Percentiles rank a stretch among this genome's conserved stretches.
phyloP scores from a whole-genome alignment of 2,113 vertebrate species.

The Cinclus mexicanus region DNA sequence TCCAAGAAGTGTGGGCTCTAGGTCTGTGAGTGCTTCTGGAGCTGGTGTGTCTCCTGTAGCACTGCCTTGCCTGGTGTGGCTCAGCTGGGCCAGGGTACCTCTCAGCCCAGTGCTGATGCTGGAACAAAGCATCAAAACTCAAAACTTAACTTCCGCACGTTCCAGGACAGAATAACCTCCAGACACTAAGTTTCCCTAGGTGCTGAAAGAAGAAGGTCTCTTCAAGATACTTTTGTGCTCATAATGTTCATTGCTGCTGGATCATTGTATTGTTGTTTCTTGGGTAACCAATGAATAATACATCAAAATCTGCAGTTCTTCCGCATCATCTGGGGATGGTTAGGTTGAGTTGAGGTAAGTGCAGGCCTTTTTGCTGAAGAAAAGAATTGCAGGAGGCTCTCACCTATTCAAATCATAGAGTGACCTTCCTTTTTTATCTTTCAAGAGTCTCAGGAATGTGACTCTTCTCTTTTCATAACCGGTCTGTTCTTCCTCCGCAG shows the following conservation, averaged over 20 bases:
- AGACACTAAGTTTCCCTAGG: not conserved
- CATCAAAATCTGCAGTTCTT: not conserved
- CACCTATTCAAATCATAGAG: not conserved
- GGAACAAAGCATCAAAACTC: not conserved
- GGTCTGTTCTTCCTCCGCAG: not conserved
- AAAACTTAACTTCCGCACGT: accelerated
- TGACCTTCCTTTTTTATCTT: not conserved
- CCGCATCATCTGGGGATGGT: not conserved
- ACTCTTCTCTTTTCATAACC: not conserved
- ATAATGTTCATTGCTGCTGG: not conserved
- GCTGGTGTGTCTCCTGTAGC: not conserved
- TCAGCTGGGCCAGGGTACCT: not conserved
- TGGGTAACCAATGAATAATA: not conserved
- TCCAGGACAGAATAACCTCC: not conserved
- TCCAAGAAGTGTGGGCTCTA: not conserved
- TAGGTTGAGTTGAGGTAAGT: not conserved
- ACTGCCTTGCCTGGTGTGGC: not conserved
- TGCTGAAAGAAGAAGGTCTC: not conserved
- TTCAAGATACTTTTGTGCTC: accelerated
- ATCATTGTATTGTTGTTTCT: not conserved
- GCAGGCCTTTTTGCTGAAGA: not conserved
- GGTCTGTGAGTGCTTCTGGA: not conserved
- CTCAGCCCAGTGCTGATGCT: not conserved
- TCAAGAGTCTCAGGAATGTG: not conserved
- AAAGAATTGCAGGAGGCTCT: not conserved